Base-by-base conservation (phyloP, 2,797 vertebrate species). In the Pseudochirops corinnae region DNA sequence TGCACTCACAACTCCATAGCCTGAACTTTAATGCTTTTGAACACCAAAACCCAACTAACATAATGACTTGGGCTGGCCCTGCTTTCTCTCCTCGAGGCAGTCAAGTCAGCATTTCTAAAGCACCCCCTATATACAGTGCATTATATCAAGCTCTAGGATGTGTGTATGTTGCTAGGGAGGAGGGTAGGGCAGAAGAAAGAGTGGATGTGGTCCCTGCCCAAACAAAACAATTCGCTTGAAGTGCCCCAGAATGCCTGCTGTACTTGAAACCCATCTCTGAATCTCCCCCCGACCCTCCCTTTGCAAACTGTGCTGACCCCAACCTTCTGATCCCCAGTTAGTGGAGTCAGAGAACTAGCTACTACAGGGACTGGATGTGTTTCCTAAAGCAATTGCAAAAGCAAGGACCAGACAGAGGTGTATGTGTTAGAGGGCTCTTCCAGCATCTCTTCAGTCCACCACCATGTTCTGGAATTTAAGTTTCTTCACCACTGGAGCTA, bases 401-500 rank as follows among this genome's bases (percentile, higher is more conserved):
- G 96, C 95, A 98, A 94, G 96, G 97, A 74, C 98, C 97, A 95
- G 97, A 97, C 97, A 97, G 96, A 97, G 97, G 96, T 98, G 93
- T 93, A 97, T 94, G 98, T 96, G 95, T 96, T 98, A 93, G 92
- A 97, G 93, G 96, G 62, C 93, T 98, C 98, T 98, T 97, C 96
- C 97, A 26, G 24, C 96, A 96, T 97, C 97, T 97, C 94, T 98
- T 98, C 60, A 93, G 31, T 95, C 98, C 94, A 94, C 97, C 95
- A 58, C 97, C 95, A 58, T 98, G 96, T 96, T 97, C 91, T 82
- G 91, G 56, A 93, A 39, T 0, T 93, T 96, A 98, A 46, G 74
- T 95, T 96, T 97, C 97, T 95, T 98, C 96, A 98, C 94, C 94
- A 98, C 62, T 74, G n/a, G n/a, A n/a, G 67, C n/a, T 94, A 96